Percentiles rank a stretch among this genome's conserved stretches.
Conservation (phyloP, 2,888 invertebrate genomes). For the Pheosia gnoma region DNA sequence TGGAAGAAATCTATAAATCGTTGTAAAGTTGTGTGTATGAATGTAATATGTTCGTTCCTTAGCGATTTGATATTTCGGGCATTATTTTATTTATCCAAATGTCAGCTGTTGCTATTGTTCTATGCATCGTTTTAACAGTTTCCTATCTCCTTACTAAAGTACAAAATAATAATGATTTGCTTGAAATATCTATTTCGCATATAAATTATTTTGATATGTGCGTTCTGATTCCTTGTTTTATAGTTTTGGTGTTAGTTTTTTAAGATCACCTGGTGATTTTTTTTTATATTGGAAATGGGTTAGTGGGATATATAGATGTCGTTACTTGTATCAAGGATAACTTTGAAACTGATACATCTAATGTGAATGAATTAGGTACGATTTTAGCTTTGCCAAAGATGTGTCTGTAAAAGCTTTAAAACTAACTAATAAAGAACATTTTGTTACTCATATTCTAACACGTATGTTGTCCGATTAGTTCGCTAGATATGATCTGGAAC, state of each 20-base stretch:
- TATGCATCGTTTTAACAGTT: conserved; percentile 7
- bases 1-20: conserved; percentile 29
- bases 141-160: conserved; percentile 26
- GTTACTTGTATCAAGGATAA: conserved; percentile 25
- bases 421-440: neutral
- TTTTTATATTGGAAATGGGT: conserved; percentile 38
- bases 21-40: conserved; percentile 43
- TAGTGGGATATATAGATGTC: conserved; percentile 15
- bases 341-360: conserved; percentile 18
- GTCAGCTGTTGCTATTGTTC: conserved; percentile 15
- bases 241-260: conserved; percentile 31
- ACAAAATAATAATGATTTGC: conserved; percentile 33
- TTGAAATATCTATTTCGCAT: conserved; percentile 41
- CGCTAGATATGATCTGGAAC: neutral
- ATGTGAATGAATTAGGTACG: conserved; percentile 7
- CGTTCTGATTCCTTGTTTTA: conserved; percentile 49
- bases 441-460: neutral
- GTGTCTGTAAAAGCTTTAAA: too few species aligned
- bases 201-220: conserved; percentile 48
- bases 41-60: conserved; percentile 41
- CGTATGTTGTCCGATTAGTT: neutral
- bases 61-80: conserved; percentile 42
- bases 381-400: conserved; percentile 26
- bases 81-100: conserved; percentile 17
- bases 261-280: conserved; percentile 38